Conservation (phyloP, 2,797 vertebrate genomes). For the Gadopsis marmoratus region DNA sequence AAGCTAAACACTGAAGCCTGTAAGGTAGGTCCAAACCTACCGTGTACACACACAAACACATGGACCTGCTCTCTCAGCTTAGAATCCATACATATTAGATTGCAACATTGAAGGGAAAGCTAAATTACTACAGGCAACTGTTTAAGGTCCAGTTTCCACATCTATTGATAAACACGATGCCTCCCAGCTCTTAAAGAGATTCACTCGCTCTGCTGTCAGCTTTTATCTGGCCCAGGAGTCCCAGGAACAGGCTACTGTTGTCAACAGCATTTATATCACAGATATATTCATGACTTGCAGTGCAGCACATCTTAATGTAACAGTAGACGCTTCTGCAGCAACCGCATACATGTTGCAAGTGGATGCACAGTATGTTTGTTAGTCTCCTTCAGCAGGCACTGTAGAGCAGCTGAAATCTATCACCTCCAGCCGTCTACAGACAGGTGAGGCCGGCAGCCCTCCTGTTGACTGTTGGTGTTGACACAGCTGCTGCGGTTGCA, state of each 20-base stretch:
- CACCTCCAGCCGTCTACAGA: constrained; percentile 50
- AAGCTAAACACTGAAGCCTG: constrained; percentile 49
- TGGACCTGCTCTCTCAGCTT: constrained; percentile 28
- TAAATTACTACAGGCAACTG: constrained; percentile 48
- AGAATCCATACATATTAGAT: constrained; percentile 38
- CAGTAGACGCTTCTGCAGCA: not conserved
- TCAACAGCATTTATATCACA: constrained; percentile 44
- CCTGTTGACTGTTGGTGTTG: constrained; percentile 70
- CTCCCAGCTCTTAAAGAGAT: constrained; percentile 55
- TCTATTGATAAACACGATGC: constrained; percentile 52
- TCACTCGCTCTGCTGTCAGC: constrained; percentile 55
- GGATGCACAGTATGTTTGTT: constrained; percentile 6
- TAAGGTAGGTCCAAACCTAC: constrained; percentile 44
- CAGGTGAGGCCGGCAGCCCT: constrained; percentile 75
- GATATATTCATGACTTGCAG: constrained; percentile 35
- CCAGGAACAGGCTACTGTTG: constrained; percentile 35
- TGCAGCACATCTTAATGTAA: constrained; percentile 7
- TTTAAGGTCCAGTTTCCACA: constrained; percentile 39
- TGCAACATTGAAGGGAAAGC: constrained; percentile 35
- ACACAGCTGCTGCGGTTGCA: constrained; percentile 77
- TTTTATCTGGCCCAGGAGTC: constrained; percentile 61
- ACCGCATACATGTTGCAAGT: constrained; percentile 2
- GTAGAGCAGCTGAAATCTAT: constrained; percentile 62
- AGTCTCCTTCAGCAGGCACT: constrained; percentile 16
- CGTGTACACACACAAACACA: constrained; percentile 12